Conservation (phyloP, 2,888 invertebrate genomes). For the Trichogramma dendrolimi region DNA sequence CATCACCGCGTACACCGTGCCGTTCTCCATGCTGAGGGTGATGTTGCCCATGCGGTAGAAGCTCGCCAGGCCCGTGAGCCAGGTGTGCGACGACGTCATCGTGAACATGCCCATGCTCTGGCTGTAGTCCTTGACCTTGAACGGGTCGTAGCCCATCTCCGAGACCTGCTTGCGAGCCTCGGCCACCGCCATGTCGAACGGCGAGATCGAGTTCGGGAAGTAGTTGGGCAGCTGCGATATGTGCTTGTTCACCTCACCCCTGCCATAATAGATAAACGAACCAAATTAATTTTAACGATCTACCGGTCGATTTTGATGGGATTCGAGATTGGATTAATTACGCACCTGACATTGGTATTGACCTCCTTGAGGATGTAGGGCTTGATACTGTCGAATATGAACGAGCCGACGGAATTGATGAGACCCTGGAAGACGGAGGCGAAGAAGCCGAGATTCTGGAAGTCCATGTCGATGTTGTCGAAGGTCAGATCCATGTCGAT, state of each 20-base stretch:
- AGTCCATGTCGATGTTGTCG: slow-evolving; percentile 71
- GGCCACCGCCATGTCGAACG: slow-evolving; percentile 77
- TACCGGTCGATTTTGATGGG: not conserved
- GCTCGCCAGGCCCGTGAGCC: slow-evolving; percentile 74
- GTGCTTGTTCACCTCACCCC: slow-evolving; percentile 70
- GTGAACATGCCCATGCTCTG: slow-evolving; percentile 67
- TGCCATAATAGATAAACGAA: slow-evolving; percentile 33
- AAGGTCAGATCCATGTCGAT: slow-evolving; percentile 78
- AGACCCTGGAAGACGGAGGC: slow-evolving; percentile 68
- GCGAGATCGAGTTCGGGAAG: slow-evolving; percentile 81
- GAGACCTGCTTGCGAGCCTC: slow-evolving; percentile 69
- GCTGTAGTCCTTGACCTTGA: slow-evolving; percentile 68
- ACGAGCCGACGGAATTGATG: slow-evolving; percentile 75
- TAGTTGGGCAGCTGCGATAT: slow-evolving; percentile 68
- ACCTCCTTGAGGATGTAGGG: slow-evolving; percentile 77
- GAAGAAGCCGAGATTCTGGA: slow-evolving; percentile 76
- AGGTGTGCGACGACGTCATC: slow-evolving; percentile 68
- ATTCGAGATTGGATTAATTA: slow-evolving; percentile 11
- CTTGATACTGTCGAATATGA: slow-evolving; percentile 83
- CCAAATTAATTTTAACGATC: not conserved
- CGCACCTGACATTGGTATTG: slow-evolving; percentile 62
- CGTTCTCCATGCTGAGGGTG: slow-evolving; percentile 67
- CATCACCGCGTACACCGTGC: slow-evolving; percentile 62
- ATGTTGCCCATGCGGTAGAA: slow-evolving; percentile 80
- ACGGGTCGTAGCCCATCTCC: slow-evolving; percentile 70